These are phyloP conservation scores for Sterrhoptilus dennistouni DNA, from an alignment of 2,113 vertebrate genomes.

Conservation along the genomic window DNA sequence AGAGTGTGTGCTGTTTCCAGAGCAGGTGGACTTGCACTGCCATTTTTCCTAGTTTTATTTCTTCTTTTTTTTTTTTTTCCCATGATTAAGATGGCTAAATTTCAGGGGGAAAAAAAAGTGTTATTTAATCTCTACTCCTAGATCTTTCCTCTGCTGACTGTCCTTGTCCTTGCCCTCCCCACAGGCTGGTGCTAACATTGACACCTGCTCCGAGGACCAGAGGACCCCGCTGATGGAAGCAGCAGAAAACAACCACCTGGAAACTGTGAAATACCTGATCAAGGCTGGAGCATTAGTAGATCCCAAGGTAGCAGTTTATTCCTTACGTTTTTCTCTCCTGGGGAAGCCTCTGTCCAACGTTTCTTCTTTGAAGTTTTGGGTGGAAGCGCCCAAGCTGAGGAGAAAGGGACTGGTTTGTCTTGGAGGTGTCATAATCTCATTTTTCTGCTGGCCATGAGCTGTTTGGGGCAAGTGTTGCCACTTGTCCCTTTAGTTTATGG, in stretches of 20 bases:
- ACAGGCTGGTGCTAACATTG: slow-evolving; percentile 94
- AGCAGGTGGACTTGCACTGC: neutral
- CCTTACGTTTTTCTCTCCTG: neutral
- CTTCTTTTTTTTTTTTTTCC: too few relatives aligned
- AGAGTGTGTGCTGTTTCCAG: neutral
- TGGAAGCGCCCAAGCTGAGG: neutral
- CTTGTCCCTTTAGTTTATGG: neutral
- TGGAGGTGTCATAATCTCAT: neutral
- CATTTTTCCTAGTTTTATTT: neutral
- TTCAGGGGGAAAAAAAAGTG: neutral
- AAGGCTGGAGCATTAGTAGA: slow-evolving; percentile 88
- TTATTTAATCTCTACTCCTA: neutral
- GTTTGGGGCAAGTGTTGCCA: neutral
- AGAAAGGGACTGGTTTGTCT: neutral
- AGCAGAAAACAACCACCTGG: slow-evolving; percentile 92
- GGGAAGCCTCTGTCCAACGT: neutral
- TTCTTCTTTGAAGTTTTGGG: neutral
- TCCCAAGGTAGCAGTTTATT: slow-evolving; percentile 81
- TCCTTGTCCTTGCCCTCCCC: neutral
- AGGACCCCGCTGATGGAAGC: slow-evolving; percentile 92
- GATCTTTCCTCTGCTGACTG: neutral
- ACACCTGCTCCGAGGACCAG: slow-evolving; percentile 92
- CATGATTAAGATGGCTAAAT: neutral
- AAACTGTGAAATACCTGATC: slow-evolving; percentile 93
- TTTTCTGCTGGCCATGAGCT: neutral